Base-by-base conservation (phyloP, 92 coral and sea anemone species). In the Meandrina meandrites region DNA sequence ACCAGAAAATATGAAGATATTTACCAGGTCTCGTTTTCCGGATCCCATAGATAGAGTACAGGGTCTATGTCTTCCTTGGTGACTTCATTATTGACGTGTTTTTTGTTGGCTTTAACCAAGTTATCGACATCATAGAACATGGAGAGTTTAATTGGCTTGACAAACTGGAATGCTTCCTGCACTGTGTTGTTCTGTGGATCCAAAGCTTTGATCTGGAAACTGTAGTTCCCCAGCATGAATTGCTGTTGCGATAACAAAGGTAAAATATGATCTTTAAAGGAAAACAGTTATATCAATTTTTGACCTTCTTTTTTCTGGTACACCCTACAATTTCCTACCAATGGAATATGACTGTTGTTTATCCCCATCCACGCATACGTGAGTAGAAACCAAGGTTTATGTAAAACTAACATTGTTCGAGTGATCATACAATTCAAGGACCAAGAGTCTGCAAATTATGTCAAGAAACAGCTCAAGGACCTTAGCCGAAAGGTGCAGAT, bases 151-250 rank as follows among this genome's bases (percentile, higher is more conserved):
- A 91, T 76, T 21, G 98, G 98, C 82, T 96, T 94, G 32, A 84
- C 91, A 72, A 96, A 96, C 70, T 48, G 86, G 72, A 89, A 96
- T 30, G 94, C 93, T 36, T 91, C 91, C 32, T 84, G 81, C 18
- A 90, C 48, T 5, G 94, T 93, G 89, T 96, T 91, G 90, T 91
- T 93, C 0, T 50, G 8, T 7, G 98, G 96, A 34, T 93, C 92
- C 51, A 90, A 70, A 13, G 98, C 98, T 92, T 96, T 96, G 91
- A 96, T 94, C 78, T 91, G 95, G 45, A 93, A 93, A 68, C 96
- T 93, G 82, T 93, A 93, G 94, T 93, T 87, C 34, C 96, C 96
- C 5, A 93, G 91, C 92, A 89, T 91, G 84, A 93, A 93, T 86
- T 93, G 96, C 96, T 93, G 86, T 32, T 78, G 77, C 15, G 13